Conservation (phyloP, 2,113 vertebrate species). For the Prolemur simus region DNA sequence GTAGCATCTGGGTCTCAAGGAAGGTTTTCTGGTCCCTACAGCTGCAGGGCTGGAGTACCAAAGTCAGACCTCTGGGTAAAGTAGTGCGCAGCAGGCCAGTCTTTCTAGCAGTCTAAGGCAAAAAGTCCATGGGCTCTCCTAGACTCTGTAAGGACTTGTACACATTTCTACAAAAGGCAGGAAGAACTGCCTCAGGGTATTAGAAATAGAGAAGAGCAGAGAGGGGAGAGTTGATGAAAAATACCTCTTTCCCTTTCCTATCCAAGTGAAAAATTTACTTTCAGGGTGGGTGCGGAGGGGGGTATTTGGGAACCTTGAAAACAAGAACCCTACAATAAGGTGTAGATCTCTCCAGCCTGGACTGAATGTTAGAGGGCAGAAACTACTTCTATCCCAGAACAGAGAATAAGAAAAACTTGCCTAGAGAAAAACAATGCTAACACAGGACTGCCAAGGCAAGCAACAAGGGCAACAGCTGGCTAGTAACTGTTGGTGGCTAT, state of each 20-base stretch:
- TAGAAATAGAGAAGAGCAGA: conserved; percentile 28
- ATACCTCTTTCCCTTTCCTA: conserved; percentile 38
- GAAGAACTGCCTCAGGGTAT: conserved; percentile 10
- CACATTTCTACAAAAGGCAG: neutral
- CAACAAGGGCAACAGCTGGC: neutral
- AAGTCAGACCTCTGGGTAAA: neutral
- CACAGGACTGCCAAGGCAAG: neutral
- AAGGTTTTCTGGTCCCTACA: conserved; percentile 40
- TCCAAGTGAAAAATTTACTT: neutral
- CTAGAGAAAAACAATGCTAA: conserved; percentile 13
- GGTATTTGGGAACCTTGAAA: neutral
- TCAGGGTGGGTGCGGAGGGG: neutral
- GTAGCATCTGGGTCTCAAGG: conserved; percentile 29
- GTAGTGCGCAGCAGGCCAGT: neutral
- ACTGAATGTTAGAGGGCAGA: conserved; percentile 23
- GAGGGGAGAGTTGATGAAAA: neutral
- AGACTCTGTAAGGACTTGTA: neutral
- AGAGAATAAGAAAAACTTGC: neutral
- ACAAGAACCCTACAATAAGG: conserved; percentile 27
- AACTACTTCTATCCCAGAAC: neutral
- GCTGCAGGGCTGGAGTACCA: conserved; percentile 40
- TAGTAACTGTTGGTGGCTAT: neutral
- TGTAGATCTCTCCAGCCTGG: neutral
- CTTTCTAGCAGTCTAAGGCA: neutral
- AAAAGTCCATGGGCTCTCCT: neutral